Evolutionary conservation across 2,113 vertebrate genomes (phyloP).

Genomic region (Phaethon lepturus): DNA sequence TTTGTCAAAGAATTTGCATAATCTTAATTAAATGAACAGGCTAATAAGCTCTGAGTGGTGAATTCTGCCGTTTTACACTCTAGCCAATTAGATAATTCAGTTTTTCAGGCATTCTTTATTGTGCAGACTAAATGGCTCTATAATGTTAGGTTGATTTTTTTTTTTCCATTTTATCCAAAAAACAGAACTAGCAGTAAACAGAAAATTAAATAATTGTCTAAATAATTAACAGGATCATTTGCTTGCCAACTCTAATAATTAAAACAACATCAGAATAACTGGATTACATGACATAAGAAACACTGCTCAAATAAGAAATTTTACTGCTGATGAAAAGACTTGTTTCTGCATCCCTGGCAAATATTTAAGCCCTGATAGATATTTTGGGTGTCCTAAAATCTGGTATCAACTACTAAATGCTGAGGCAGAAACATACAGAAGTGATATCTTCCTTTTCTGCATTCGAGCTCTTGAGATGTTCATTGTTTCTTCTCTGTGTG

Average conservation of each 20-base stretch:
- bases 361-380: neutral
- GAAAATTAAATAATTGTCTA: slow-evolving; percentile 8
- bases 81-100: slow-evolving; percentile 26
- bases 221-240: slow-evolving; percentile 8
- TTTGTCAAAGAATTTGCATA: slow-evolving; percentile 27
- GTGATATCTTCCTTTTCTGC: neutral
- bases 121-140: neutral
- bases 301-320: neutral
- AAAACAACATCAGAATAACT: neutral
- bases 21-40: slow-evolving; percentile 39
- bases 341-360: neutral
- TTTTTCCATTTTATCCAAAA: neutral
- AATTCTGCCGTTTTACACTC: slow-evolving; percentile 3
- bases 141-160: neutral
- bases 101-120: slow-evolving; percentile 22
- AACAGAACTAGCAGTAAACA: neutral
- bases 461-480: neutral
- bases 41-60: slow-evolving; percentile 8
- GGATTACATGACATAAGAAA: neutral
- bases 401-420: neutral
- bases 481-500: neutral
- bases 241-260: neutral
- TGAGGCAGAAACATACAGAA: neutral
- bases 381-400: neutral
- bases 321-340: neutral